Conservation (phyloP, 2,113 vertebrate genomes). For the Bettongia penicillata region DNA sequence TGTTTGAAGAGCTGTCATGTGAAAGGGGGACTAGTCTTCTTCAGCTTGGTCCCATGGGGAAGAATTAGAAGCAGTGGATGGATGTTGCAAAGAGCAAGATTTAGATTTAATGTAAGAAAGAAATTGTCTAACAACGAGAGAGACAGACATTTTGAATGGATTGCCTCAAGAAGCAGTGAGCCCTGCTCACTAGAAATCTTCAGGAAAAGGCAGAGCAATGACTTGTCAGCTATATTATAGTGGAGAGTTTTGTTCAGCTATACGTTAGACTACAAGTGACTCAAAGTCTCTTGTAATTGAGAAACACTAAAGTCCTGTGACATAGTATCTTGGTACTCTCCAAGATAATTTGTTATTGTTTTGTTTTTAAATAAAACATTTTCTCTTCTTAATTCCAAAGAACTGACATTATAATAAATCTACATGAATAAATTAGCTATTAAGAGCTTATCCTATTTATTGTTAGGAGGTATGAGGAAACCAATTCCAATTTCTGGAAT, state of each 20-base stretch:
- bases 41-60: not conserved
- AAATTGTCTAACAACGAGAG: not conserved
- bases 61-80: not conserved
- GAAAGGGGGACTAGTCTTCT: not conserved
- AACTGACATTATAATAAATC: not conserved
- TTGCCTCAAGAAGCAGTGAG: not conserved
- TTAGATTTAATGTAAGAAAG: not conserved
- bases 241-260: not conserved
- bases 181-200: not conserved
- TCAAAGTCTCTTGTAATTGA: not conserved
- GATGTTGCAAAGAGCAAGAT: not conserved
- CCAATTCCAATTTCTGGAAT: not conserved
- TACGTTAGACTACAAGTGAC: not conserved
- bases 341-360: conserved; percentile 54
- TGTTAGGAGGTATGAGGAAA: not conserved
- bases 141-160: not conserved
- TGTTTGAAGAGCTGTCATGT: not conserved
- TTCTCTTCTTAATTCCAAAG: not conserved
- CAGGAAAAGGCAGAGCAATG: not conserved
- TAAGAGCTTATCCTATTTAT: not conserved
- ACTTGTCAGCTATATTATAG: too few relatives aligned
- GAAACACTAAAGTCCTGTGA: not conserved
- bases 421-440: not conserved
- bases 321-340: conserved; percentile 51
- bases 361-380: not conserved